Percentiles rank a stretch among this genome's conserved stretches.
phyloP scores from a whole-genome alignment of 1,140 invertebrate genomes.

The Patella vulgata region DNA sequence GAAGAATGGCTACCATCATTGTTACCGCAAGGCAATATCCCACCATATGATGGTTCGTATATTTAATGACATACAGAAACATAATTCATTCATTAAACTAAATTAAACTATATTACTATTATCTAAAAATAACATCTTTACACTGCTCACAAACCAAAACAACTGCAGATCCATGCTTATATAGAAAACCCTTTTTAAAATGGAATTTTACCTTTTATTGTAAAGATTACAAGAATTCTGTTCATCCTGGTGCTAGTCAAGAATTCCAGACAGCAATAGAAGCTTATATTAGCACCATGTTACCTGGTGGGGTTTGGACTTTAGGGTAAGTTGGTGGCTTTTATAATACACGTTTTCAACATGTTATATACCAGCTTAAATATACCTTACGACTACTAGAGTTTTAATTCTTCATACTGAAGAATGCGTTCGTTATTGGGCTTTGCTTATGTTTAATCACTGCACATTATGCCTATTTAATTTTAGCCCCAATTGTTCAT shows the following conservation, averaged over 20 bases:
- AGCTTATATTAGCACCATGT: conserved; percentile 52
- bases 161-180: not conserved
- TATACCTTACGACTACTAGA: not conserved
- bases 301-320: conserved; percentile 44
- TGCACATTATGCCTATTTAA: conserved; percentile 21
- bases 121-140: not conserved
- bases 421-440: conserved; percentile 2
- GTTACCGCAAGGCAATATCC: conserved; percentile 21
- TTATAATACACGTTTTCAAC: no score
- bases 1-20: conserved; percentile 91
- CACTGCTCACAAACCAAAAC: not conserved
- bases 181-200: conserved; percentile 5
- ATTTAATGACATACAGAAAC: conserved; percentile 10
- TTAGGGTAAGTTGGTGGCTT: conserved; percentile 37
- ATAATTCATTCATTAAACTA: not conserved
- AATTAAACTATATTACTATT: conserved; percentile 5
- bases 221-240: conserved; percentile 64
- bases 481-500: conserved; percentile 13
- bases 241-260: conserved; percentile 48
- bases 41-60: conserved; percentile 2
- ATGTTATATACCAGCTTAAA: not conserved
- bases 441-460: conserved; percentile 22
- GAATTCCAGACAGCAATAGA: conserved; percentile 55
- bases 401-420: conserved; percentile 4
- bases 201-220: conserved; percentile 7